A percentile compares a stretch with the other conserved stretches of the same genome.
These are phyloP conservation scores for Seriola quinqueradiata DNA, from an alignment of 2,113 vertebrate genomes.

Conservation along the genomic window DNA sequence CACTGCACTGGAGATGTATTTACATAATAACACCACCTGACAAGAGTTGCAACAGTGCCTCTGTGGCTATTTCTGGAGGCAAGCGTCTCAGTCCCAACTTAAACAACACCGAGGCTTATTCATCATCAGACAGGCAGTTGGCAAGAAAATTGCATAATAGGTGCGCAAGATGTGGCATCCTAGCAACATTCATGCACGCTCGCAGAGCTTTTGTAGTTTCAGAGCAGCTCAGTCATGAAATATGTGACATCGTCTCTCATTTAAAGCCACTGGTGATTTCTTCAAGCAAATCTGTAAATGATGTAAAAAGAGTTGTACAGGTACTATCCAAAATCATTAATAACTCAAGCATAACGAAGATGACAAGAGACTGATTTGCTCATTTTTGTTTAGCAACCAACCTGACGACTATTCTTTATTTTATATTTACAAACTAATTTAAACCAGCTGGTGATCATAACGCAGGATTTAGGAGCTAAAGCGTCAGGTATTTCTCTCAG, in stretches of 20 bases:
- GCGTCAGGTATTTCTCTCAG: not conserved
- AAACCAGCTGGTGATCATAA: not conserved
- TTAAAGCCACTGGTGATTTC: not conserved
- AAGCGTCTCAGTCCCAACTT: conserved; percentile 42
- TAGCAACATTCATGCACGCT: conserved; percentile 17
- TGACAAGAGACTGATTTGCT: not conserved
- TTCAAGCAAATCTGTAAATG: not conserved
- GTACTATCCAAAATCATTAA: not conserved
- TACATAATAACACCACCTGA: conserved; percentile 68
- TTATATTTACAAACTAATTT: not conserved
- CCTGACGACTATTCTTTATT: not conserved
- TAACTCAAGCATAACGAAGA: not conserved
- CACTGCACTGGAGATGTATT: conserved; percentile 54
- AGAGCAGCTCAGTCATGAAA: not conserved
- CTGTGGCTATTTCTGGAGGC: conserved; percentile 69
- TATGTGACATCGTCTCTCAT: not conserved
- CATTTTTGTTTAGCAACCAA: not conserved
- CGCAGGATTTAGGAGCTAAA: not conserved
- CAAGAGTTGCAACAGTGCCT: conserved; percentile 46
- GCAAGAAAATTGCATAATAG: conserved; percentile 46
- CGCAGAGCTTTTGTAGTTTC: not conserved
- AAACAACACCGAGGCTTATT: conserved; percentile 43
- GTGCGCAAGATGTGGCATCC: conserved; percentile 27
- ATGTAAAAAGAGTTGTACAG: too few species aligned
- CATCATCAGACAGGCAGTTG: conserved; percentile 46